Percentiles rank a stretch among this genome's conserved stretches.
These are phyloP conservation scores for Petaurus breviceps DNA, from an alignment of 2,113 vertebrate genomes.

Conservation along the genomic window DNA sequence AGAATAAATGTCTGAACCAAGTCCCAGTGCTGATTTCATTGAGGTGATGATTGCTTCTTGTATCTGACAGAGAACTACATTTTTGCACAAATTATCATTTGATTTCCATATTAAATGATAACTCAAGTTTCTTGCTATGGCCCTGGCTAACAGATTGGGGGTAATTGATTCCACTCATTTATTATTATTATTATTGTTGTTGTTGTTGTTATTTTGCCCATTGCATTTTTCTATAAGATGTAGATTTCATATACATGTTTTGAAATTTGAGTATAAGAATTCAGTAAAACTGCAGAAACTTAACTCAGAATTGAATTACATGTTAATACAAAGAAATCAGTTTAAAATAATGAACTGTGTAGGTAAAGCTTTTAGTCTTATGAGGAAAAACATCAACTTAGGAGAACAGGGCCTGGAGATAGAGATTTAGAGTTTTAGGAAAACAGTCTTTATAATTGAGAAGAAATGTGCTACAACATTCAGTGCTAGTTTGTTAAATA, in stretches of 20 bases:
- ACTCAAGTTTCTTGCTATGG: background rate
- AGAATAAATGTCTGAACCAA: background rate
- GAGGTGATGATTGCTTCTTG: background rate
- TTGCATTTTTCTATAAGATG: background rate
- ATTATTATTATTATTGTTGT: background rate
- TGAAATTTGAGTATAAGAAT: background rate
- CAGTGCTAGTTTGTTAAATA: background rate
- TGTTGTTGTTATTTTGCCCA: background rate
- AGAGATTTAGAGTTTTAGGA: background rate
- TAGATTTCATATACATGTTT: background rate
- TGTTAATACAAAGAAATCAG: background rate
- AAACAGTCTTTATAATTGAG: background rate
- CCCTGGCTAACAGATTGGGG: background rate
- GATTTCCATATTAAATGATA: slow-evolving; percentile 11
- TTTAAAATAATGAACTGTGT: background rate
- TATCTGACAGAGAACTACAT: background rate
- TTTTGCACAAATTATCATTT: background rate
- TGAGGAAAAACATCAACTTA: background rate
- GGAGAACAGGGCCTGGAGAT: background rate
- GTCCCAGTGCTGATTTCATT: background rate
- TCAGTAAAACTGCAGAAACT: slow-evolving; percentile 8
- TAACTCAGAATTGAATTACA: slow-evolving; percentile 18
- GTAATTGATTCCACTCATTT: background rate
- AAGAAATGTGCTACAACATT: background rate
- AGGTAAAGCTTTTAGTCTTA: background rate